These are phyloP conservation scores for Ennomos erosarius DNA, from an alignment of 2,888 invertebrate genomes.

Conservation along the genomic window DNA sequence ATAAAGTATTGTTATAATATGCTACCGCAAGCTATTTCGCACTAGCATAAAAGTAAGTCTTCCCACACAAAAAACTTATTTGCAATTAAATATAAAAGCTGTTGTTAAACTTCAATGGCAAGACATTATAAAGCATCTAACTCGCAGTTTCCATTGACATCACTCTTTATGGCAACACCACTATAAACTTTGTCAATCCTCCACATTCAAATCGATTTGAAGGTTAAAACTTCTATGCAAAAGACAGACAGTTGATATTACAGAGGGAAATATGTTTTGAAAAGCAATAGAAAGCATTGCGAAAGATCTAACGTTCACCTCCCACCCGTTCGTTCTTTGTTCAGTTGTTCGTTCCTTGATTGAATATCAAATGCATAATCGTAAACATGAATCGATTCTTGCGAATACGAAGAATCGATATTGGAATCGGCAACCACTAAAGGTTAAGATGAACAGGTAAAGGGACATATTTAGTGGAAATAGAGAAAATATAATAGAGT, in stretches of 20 bases:
- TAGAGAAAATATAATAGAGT: slow-evolving; percentile 21
- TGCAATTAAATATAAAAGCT: slow-evolving; percentile 58
- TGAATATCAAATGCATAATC: slow-evolving; percentile 76
- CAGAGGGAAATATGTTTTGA: neutral
- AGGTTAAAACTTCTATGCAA: slow-evolving; percentile 17
- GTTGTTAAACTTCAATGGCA: slow-evolving; percentile 53
- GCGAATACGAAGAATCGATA: slow-evolving; percentile 66
- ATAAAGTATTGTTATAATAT: slow-evolving; percentile 28
- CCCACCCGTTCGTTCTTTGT: slow-evolving; percentile 53
- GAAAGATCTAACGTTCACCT: slow-evolving; percentile 47
- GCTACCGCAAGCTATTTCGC: slow-evolving; percentile 30
- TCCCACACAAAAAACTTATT: slow-evolving; percentile 48
- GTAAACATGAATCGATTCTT: slow-evolving; percentile 74
- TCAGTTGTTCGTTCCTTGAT: slow-evolving; percentile 67
- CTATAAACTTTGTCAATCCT: slow-evolving; percentile 47
- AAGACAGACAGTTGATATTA: slow-evolving; percentile 27
- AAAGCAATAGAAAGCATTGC: slow-evolving; percentile 33
- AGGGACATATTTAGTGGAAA: slow-evolving; percentile 21
- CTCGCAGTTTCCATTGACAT: slow-evolving; percentile 55
- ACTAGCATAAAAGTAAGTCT: slow-evolving; percentile 31
- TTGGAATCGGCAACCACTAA: slow-evolving; percentile 63
- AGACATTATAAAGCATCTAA: slow-evolving; percentile 54
- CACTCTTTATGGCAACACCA: slow-evolving; percentile 58
- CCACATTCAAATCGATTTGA: slow-evolving; percentile 11
- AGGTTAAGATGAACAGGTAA: slow-evolving; percentile 49